phyloP scores from a whole-genome alignment of 2,113 vertebrate genomes.

The Alaudala cheleensis region DNA sequence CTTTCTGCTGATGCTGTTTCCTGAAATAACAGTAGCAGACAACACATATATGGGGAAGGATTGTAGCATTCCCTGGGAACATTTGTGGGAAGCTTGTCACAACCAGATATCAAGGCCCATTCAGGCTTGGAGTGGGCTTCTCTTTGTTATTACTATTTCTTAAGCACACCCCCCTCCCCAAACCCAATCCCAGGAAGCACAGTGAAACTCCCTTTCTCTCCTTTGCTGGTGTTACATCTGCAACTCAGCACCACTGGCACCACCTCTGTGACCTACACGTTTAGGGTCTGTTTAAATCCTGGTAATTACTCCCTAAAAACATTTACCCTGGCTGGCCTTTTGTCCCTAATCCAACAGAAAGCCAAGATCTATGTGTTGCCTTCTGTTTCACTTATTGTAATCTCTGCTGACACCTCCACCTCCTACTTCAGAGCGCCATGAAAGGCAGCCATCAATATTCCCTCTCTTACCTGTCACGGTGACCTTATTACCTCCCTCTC shows the following conservation, averaged over 20 bases:
- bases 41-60: fast-evolving
- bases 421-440: background rate
- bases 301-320: background rate
- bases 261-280: background rate
- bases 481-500: slow-evolving; percentile 27
- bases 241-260: background rate
- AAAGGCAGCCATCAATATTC: slow-evolving; percentile 17
- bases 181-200: background rate
- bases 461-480: background rate
- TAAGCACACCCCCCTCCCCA: background rate
- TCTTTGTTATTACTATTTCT: background rate
- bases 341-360: background rate
- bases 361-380: background rate
- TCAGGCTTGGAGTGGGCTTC: background rate
- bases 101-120: background rate
- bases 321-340: background rate
- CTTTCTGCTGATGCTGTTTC: background rate
- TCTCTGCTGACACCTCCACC: slow-evolving; percentile 4
- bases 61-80: background rate
- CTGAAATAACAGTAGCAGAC: background rate
- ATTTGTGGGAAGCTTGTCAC: background rate
- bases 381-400: background rate
- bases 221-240: background rate
- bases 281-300: slow-evolving; percentile 1
- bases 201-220: background rate